These are phyloP conservation scores for Clarias platycephalus DNA, from an alignment of 2,797 vertebrate species.

Conservation along the genomic window DNA sequence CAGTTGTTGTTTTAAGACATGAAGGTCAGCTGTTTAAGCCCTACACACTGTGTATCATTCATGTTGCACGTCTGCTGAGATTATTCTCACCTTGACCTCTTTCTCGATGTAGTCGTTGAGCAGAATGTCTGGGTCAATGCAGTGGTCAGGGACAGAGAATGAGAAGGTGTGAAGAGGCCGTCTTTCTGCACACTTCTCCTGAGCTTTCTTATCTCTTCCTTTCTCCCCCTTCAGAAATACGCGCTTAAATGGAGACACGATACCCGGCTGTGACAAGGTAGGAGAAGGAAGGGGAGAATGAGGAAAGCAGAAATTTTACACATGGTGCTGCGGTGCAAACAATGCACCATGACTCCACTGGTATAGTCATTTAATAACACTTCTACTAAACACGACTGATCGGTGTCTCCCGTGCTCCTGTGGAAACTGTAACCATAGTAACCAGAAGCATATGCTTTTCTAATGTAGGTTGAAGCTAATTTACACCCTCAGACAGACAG, in stretches of 20 bases:
- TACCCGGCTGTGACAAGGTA: constrained; percentile 79
- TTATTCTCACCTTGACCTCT: constrained; percentile 88
- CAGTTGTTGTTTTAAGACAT: no score
- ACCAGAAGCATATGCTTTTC: neutral
- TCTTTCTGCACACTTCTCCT: constrained; percentile 92
- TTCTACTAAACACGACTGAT: neutral
- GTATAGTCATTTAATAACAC: neutral
- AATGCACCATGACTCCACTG: neutral
- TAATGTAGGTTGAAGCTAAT: neutral
- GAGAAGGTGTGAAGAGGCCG: constrained; percentile 91
- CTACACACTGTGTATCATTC: neutral
- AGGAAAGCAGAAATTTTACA: neutral
- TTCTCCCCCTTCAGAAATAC: constrained; percentile 98
- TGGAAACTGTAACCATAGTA: constrained; percentile 32
- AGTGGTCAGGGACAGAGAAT: constrained; percentile 85
- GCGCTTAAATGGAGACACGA: constrained; percentile 97
- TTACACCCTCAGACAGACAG: neutral
- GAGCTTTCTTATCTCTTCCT: constrained; percentile 92
- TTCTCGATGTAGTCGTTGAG: constrained; percentile 99
- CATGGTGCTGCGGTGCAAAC: neutral
- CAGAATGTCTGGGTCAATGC: constrained; percentile 92
- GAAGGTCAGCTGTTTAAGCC: neutral
- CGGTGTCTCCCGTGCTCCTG: constrained; percentile 8
- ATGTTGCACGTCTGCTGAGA: neutral
- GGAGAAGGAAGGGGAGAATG: constrained; percentile 10